A percentile compares a stretch with the other conserved stretches of the same genome.
phyloP scores from a whole-genome alignment of 1,140 invertebrate genomes.

The Leptinotarsa lineolata region DNA sequence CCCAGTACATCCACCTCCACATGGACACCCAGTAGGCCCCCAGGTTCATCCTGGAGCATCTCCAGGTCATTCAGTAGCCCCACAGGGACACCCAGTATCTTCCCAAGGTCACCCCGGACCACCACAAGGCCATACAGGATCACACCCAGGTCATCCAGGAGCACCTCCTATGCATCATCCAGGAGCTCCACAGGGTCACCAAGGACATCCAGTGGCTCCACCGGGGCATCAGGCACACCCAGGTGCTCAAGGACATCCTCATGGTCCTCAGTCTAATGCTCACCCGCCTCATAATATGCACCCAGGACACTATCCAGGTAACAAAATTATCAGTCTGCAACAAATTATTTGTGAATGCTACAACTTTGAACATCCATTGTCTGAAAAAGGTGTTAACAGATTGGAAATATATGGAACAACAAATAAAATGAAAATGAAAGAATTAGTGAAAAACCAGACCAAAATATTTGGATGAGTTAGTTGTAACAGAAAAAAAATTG shows the following conservation, averaged over 20 bases:
- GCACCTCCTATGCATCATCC: slow-evolving; percentile 34
- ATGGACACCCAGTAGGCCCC: slow-evolving; percentile 8
- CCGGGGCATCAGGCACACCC: slow-evolving; percentile 13
- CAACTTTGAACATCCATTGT: too few relatives aligned
- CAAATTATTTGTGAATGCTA: too few relatives aligned
- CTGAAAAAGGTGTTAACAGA: too few relatives aligned
- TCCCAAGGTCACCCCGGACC: slow-evolving; percentile 19
- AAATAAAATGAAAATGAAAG: too few relatives aligned
- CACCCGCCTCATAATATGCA: slow-evolving; percentile 16
- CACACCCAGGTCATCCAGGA: slow-evolving; percentile 20
- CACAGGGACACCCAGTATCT: slow-evolving; percentile 29
- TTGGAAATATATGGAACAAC: too few relatives aligned
- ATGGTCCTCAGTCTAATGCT: neutral
- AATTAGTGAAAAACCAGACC: too few relatives aligned
- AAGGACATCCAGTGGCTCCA: slow-evolving; percentile 14
- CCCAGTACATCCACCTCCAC: slow-evolving; percentile 17
- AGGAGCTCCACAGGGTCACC: slow-evolving; percentile 51
- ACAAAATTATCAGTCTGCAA: neutral
- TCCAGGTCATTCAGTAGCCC: slow-evolving; percentile 31
- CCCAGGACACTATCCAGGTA: slow-evolving; percentile 14
- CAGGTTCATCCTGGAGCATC: slow-evolving; percentile 14
- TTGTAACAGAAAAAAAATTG: too few relatives aligned
- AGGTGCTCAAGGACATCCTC: slow-evolving; percentile 9
- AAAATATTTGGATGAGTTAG: too few relatives aligned
- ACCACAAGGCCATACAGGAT: neutral